These are phyloP conservation scores for Syrista parreyssii DNA, from an alignment of 2,888 invertebrate species.

Conservation along the genomic window DNA sequence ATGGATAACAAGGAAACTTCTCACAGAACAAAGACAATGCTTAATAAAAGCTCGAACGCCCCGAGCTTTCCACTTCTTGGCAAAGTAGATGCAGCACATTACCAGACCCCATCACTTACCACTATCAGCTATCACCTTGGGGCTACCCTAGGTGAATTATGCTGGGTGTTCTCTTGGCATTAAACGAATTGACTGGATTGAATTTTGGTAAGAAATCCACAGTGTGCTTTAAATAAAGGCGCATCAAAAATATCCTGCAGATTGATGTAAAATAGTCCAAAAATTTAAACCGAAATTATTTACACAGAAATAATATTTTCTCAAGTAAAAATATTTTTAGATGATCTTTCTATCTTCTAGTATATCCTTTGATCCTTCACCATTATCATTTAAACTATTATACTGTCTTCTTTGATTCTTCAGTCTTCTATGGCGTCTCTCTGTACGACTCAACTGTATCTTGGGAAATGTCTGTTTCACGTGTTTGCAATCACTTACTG, in stretches of 20 bases:
- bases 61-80: constrained; percentile 31
- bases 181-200: constrained; percentile 40
- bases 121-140: constrained; percentile 44
- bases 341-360: background rate
- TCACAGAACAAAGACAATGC: constrained; percentile 40
- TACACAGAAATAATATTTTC: background rate
- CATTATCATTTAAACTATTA: background rate
- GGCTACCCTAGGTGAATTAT: constrained; percentile 40
- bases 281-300: background rate
- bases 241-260: background rate
- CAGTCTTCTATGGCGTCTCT: background rate
- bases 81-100: constrained; percentile 65
- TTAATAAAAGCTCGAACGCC: constrained; percentile 53
- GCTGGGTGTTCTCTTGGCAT: constrained; percentile 33
- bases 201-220: background rate
- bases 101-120: constrained; percentile 61
- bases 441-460: background rate
- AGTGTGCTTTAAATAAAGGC: background rate
- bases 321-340: background rate
- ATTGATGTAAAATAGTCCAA: background rate
- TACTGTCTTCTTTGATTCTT: background rate
- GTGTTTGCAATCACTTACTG: constrained; percentile 46
- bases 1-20: background rate
- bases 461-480: constrained; percentile 22
- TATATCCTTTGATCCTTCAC: background rate